These are phyloP conservation scores for Stegastes partitus DNA, from an alignment of 2,113 vertebrate genomes.

Conservation along the genomic window DNA sequence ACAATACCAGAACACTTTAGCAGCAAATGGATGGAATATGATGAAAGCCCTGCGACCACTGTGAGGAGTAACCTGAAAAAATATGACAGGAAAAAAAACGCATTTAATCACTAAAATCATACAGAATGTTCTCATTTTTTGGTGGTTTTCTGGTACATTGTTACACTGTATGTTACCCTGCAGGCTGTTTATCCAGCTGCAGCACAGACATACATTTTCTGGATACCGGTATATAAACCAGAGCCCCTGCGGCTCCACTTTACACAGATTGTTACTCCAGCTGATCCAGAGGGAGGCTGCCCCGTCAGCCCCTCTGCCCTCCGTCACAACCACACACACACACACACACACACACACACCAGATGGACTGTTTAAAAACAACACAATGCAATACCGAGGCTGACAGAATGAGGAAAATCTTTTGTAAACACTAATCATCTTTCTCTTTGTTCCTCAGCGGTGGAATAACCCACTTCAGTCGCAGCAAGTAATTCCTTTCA, in stretches of 20 bases:
- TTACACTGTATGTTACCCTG: slow-evolving; percentile 5
- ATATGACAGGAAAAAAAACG: slow-evolving; percentile 1
- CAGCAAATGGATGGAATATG: slow-evolving; percentile 97
- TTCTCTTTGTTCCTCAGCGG: slow-evolving; percentile 21
- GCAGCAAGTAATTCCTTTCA: slow-evolving; percentile 9
- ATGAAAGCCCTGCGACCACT: slow-evolving; percentile 91
- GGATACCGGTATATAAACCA: slow-evolving; percentile 24
- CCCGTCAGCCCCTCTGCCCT: slow-evolving; percentile 43
- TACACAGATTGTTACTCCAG: slow-evolving; percentile 59
- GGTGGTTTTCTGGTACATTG: not conserved
- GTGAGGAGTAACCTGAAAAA: slow-evolving; percentile 92
- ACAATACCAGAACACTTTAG: slow-evolving; percentile 97
- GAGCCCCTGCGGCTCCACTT: slow-evolving; percentile 44
- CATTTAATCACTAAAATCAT: not conserved
- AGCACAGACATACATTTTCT: slow-evolving; percentile 6
- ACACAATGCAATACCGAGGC: slow-evolving; percentile 19
- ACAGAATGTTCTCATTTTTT: not conserved
- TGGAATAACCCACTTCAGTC: slow-evolving; percentile 36
- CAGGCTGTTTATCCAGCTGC: slow-evolving; percentile 69
- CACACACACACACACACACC: slow-evolving; percentile 17
- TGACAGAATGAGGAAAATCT: slow-evolving; percentile 44
- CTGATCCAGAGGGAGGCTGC: slow-evolving; percentile 47
- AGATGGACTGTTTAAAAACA: slow-evolving; percentile 54
- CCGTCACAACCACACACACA: slow-evolving; percentile 11
- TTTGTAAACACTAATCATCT: slow-evolving; percentile 46